A percentile compares a stretch with the other conserved stretches of the same genome.
phyloP scores from a whole-genome alignment of 2,797 vertebrate species.

The Urophycis tenuis region DNA sequence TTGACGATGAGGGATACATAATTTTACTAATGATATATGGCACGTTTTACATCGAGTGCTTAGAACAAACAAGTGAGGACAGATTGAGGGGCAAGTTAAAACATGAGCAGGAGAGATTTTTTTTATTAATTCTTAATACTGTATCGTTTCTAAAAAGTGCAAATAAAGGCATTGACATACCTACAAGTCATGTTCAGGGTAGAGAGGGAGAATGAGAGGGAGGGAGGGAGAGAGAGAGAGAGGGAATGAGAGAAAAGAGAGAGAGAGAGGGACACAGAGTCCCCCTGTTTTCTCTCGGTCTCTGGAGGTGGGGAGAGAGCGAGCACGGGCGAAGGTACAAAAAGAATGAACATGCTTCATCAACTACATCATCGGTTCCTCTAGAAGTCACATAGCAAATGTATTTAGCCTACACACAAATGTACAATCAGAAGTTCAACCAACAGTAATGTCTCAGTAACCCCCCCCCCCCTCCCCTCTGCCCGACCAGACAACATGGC shows the following conservation, averaged over 20 bases:
- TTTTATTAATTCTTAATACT: constrained; percentile 58
- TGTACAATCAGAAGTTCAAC: constrained; percentile 66
- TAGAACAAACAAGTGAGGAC: not conserved
- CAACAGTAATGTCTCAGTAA: constrained; percentile 40
- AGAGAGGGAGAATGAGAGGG: not conserved
- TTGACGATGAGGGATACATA: not conserved
- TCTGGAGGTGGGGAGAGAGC: not conserved
- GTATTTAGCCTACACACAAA: constrained; percentile 69
- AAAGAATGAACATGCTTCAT: constrained; percentile 57
- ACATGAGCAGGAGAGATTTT: constrained; percentile 6
- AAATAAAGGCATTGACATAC: constrained; percentile 63
- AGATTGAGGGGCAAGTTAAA: constrained; percentile 11
- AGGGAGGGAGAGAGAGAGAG: constrained; percentile 34
- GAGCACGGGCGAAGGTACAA: constrained; percentile 15
- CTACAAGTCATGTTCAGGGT: constrained; percentile 17
- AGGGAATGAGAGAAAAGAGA: constrained; percentile 41
- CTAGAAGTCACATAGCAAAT: constrained; percentile 67
- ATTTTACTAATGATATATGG: not conserved
- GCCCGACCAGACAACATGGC: not conserved
- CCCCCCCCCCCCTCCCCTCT: not conserved
- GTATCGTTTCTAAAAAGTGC: constrained; percentile 56
- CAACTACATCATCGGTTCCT: constrained; percentile 56
- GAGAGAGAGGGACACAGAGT: not conserved
- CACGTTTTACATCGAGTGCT: not conserved
- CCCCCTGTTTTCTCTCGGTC: not conserved